Evolutionary conservation across 2,113 vertebrate species (phyloP).

Genomic region (Rhynchopsitta pachyrhyncha): DNA sequence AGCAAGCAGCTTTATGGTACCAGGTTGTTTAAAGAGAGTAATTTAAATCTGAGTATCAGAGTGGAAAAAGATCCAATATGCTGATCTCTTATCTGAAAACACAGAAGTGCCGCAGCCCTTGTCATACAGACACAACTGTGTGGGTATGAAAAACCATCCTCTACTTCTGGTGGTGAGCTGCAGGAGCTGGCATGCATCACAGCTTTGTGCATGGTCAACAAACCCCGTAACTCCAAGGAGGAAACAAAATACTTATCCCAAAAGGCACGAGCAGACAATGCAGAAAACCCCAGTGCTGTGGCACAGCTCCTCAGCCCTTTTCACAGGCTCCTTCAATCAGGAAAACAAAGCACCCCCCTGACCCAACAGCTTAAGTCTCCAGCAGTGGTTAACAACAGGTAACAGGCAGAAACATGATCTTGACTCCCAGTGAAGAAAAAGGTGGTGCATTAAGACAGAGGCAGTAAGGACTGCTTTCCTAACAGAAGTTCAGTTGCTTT

Average conservation of each 20-base stretch:
- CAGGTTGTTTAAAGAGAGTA: neutral
- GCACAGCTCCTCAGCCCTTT: neutral
- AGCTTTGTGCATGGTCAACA: neutral
- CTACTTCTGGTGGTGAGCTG: neutral
- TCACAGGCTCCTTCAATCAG: neutral
- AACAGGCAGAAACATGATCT: neutral
- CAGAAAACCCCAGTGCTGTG: neutral
- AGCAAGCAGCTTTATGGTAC: neutral
- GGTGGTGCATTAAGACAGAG: neutral
- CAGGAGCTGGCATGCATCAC: neutral
- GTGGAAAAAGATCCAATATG: neutral
- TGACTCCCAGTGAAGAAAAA: neutral
- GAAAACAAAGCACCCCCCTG: neutral
- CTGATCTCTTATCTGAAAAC: neutral
- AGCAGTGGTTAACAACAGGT: neutral
- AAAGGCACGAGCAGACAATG: neutral
- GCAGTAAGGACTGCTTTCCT: neutral
- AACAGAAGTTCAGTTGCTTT: neutral
- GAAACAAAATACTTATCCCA: neutral
- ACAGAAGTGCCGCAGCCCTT: neutral
- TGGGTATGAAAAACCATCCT: neutral
- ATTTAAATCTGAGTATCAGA: neutral
- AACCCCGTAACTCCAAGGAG: fast-evolving
- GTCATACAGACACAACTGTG: neutral
- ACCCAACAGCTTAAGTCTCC: neutral